Evolutionary conservation across 1,140 invertebrate genomes (phyloP), one percentile per base, ranked within the genome.

Genomic region (Stenopsyche tienmushanensis): DNA sequence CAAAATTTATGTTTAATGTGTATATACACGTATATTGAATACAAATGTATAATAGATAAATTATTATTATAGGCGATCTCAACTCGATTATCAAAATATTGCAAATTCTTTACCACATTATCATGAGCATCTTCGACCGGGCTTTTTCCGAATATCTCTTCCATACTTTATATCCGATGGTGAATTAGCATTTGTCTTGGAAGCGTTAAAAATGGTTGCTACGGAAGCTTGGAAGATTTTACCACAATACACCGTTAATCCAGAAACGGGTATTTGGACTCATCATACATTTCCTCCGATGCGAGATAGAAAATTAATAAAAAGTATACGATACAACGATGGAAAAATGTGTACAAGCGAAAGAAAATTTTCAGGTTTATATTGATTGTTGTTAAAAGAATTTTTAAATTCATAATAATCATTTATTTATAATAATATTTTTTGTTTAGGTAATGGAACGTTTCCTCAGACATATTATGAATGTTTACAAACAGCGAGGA

Each of bases 141-240:
- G 94, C 15, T 96, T 96, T 77, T 87, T 88, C 0, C 80, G 93
- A 53, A 83, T 97, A 1, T 93, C 91, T 50, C 80, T 97, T 21
- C 90, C 94, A 1, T 97, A 88, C 76, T 93, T 94, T 74, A 89
- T 92, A 78, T 84, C 86, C 17, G 90, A 94, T 62, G 78, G 84
- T 23, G 89, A 94, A 77, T 77, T 92, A 3, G 86, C 90, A 8
- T 96, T 92, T 76, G 84, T 96, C 0, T 75, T 96, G 54, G 88
- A 93, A 76, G 91, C 93, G 0, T 76, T 97, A 9, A 89, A 91
- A 77, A 89, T 94, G 85, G 89, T 96, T 0, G 92, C 92, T 0
- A 88, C 90, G 0, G 87, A 94, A 78, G 92, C 90, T 0, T 96
- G 93, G 91, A 93, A 93, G 72, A 83, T 96, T 25, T 75, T 97